Evolutionary conservation across 2,113 vertebrate species (phyloP), one percentile per base, ranked within the genome.

Genomic region (Bufo bufo): DNA sequence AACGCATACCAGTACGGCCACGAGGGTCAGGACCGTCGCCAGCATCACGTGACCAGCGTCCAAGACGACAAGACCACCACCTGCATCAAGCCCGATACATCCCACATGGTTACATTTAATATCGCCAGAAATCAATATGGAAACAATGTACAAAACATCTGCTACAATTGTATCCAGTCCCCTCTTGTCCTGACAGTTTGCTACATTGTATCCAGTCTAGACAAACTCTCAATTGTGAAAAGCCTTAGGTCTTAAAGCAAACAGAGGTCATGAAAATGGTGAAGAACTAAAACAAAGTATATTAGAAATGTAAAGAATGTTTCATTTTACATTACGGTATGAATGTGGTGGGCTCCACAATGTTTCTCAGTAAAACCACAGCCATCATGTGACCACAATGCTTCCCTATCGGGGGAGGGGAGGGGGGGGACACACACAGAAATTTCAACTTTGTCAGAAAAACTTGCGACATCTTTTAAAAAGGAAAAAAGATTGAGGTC

Each of bases 21-120:
- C 16, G 3, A 84, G 3, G 3, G 45, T 43, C 47, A 84, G 47
- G 11, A 59, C 17, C 45, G n/a, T 16, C 0, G 16, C 2, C 47
- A 88, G 58, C 87, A 88, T 88, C 54, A 6, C 45, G 66, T 82
- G 77, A 77, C 47, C 6, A 17, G 19, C 20, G 49, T 6, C 47
- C 17, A 49, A 52, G 74, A 20, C 19, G 9, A 69, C 7, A 6
- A 71, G 71, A 72, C 13, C 71, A 45, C 1, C 23, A 45, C 71
- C 71, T 72, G 71, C 12, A 33, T 33, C 9, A 69, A 1, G 33
- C 33, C 33, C 33, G 33, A 33, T 33, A 33, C 33, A 33, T 33
- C 33, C 9, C 63, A 65, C 63, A 66, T 23, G 20, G 63, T 23
- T 23, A 66, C 63, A 66, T n/a, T 2, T 10, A 3, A 23, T 14